Base-by-base conservation (phyloP, 2,888 invertebrate genomes). In the Hypomecis punctinalis region DNA sequence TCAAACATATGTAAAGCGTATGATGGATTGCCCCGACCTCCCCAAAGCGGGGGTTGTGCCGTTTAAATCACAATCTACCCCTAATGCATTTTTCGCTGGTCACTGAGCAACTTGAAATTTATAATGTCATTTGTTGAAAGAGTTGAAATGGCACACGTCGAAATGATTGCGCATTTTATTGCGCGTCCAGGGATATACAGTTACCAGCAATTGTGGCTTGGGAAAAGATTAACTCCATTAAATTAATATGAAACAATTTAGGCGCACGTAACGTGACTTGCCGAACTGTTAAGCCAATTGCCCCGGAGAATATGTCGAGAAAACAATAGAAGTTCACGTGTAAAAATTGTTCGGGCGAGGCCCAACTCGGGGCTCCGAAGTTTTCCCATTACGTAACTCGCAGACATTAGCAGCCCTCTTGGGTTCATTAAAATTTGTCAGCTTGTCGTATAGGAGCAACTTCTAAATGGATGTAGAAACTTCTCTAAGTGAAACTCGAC, bases 1-100 rank as follows among this genome's bases (percentile, higher is more conserved):
- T 91, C 91, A 93, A 93, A 93, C 93, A 93, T 93, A 93, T 93
- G 93, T 93, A 93, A 93, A 93, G 93, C 93, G 88, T 89, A 91
- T 93, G 93, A 93, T 93, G 91, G 93, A 93, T 93, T 92, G 86
- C 86, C 79, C 84, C 71, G 80, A 85, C 84, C 85, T 83, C 88
- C 88, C 88, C 79, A 79, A 75, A 76, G 76, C 83, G 83, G 86
- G 87, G 86, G 90, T 84, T 82, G 80, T 42, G 85, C 82, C 86
- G 88, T 90, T 93, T 91, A 93, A 93, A 90, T 91, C 88, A 90
- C 88, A 86, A 93, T 91, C 78, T 76, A 79, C 82, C 62, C 89
- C 83, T 85, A 87, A 86, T 83, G 82, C 80, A 84, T 75, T 86
- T 89, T 89, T 90, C 86, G 83, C 89, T 85, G 91, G 90, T 91